A percentile compares a stretch with the other conserved stretches of the same genome.
These are phyloP conservation scores for Hanleya hanleyi DNA, from an alignment of 2,888 invertebrate species.

Conservation along the genomic window DNA sequence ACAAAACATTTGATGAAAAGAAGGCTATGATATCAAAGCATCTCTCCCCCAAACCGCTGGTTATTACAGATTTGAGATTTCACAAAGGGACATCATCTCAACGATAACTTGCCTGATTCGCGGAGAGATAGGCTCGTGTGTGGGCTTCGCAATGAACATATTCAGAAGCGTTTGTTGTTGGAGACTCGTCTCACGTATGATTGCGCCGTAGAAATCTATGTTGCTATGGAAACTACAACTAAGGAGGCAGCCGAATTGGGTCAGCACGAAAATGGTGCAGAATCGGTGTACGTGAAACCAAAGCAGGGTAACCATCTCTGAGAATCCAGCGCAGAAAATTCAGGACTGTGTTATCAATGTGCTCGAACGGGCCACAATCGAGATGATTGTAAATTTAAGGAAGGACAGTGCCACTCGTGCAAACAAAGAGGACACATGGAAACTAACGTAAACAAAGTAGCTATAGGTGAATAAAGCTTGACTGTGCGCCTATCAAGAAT, in stretches of 20 bases:
- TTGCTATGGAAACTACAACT: constrained; percentile 33
- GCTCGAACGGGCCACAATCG: neutral
- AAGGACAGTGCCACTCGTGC: constrained; percentile 11
- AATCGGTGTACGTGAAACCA: neutral
- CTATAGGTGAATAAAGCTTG: constrained; percentile 17
- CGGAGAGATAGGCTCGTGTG: constrained; percentile 39
- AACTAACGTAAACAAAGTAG: too few species aligned
- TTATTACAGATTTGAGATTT: constrained; percentile 12
- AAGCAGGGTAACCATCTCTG: neutral
- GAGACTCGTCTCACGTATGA: constrained; percentile 14
- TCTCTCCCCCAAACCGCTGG: constrained; percentile 29
- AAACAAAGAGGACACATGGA: constrained; percentile 14
- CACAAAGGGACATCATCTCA: constrained; percentile 1
- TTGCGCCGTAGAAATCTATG: constrained; percentile 20
- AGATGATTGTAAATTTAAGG: constrained; percentile 12
- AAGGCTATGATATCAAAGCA: constrained; percentile 20
- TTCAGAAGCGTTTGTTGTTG: constrained; percentile 27
- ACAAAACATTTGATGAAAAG: constrained; percentile 27
- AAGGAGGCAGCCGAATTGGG: constrained; percentile 27
- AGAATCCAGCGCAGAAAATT: neutral
- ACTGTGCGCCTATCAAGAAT: constrained; percentile 8
- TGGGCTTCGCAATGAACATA: constrained; percentile 21
- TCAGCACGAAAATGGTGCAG: neutral
- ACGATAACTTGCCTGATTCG: constrained; percentile 14
- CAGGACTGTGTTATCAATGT: constrained; percentile 19